Percentiles rank a stretch among this genome's conserved stretches.
phyloP scores from a whole-genome alignment of 2,797 vertebrate species.

The Hydrocynus forskahlii region DNA sequence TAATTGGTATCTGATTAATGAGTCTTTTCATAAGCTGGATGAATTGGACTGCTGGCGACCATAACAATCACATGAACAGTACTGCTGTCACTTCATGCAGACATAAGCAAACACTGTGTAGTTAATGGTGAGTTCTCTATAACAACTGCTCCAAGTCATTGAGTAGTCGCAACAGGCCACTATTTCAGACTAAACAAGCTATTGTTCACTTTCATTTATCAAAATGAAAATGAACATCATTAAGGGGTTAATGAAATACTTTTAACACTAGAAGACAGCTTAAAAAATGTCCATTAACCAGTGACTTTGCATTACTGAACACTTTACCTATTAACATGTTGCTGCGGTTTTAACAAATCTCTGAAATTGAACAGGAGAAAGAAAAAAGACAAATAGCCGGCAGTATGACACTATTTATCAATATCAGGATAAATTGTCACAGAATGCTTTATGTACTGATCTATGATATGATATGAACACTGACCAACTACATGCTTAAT shows the following conservation, averaged over 20 bases:
- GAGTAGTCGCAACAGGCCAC: conserved; percentile 19
- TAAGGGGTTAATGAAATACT: conserved; percentile 22
- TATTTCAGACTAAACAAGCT: conserved; percentile 72
- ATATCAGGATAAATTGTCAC: too few species aligned
- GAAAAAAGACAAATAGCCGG: too few species aligned
- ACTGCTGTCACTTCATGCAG: conserved; percentile 56
- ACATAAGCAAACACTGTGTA: conserved; percentile 61
- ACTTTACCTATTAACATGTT: neutral
- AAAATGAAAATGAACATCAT: conserved; percentile 12
- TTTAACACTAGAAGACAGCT: neutral
- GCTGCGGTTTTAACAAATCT: too few species aligned
- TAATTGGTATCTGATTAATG: conserved; percentile 27
- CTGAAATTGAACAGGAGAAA: too few species aligned
- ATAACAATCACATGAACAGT: conserved; percentile 27
- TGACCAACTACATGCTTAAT: too few species aligned
- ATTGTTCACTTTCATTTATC: conserved; percentile 50
- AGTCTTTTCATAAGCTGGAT: conserved; percentile 39
- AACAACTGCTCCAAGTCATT: conserved; percentile 41
- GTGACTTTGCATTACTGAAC: neutral
- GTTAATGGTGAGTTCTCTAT: conserved; percentile 29
- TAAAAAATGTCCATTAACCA: conserved; percentile 12
- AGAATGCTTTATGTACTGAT: too few species aligned
- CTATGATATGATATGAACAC: too few species aligned
- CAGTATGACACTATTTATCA: too few species aligned
- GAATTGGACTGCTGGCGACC: conserved; percentile 45